These are phyloP conservation scores for Periophthalmus magnuspinnatus DNA, from an alignment of 2,797 vertebrate genomes.

Conservation along the genomic window DNA sequence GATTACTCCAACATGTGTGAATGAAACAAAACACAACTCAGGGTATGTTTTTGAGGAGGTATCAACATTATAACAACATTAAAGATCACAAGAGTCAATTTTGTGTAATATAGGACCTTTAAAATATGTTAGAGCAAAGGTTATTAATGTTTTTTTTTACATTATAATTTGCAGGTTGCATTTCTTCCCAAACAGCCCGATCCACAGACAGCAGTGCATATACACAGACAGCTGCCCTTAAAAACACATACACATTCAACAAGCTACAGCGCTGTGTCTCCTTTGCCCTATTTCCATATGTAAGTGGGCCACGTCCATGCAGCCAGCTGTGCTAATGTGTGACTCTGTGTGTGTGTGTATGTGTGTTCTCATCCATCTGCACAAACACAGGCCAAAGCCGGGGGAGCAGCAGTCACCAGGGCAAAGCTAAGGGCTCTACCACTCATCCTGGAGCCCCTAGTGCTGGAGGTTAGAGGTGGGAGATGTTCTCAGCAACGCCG, in stretches of 20 bases:
- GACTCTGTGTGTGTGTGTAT: constrained; percentile 15
- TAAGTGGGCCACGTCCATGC: constrained; percentile 59
- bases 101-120: no score
- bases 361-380: constrained; percentile 35
- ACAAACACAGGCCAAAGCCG: constrained; percentile 43
- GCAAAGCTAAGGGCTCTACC: background rate
- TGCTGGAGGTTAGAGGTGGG: no score
- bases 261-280: constrained; percentile 23
- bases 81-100: no score
- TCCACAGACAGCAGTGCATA: background rate
- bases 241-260: constrained; percentile 39
- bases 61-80: no score
- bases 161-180: background rate
- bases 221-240: constrained; percentile 20
- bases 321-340: constrained; percentile 39
- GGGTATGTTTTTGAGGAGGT: no score
- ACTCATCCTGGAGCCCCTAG: background rate
- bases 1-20: no score
- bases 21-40: no score
- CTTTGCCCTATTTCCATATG: constrained; percentile 54
- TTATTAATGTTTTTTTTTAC: no score
- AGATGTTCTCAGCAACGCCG: no score
- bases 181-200: background rate
- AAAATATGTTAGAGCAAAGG: no score
- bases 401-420: constrained; percentile 38